Base-by-base conservation (phyloP, 2,797 vertebrate species). In the Sebastes oblongus region DNA sequence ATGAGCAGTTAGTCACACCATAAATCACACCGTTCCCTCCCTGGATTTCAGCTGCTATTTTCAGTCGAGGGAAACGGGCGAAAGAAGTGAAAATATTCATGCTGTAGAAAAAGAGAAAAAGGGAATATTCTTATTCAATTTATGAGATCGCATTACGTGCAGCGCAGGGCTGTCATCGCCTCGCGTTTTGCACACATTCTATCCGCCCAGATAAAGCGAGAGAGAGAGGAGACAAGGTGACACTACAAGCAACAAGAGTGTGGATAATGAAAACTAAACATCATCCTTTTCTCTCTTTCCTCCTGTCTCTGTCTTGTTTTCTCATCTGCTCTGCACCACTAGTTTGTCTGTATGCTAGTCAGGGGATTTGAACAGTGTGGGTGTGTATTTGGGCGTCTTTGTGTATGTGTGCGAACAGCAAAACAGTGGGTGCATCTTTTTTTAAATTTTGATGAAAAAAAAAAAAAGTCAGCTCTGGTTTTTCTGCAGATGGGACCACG, bases 241-340 rank as follows among this genome's bases (percentile, higher is more conserved):
- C 92, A 88, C 84, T 64, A 85, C 77, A 81, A 85, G 88, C 84
- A 92, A 87, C 85, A 86, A 50, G 77, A 87, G 82, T 75, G 80
- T 83, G 88, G 86, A 87, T 88, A 93, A 93, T 91, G 89, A 88
- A 93, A 93, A 89, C 86, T 87, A 93, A 94, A 90, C 84, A 78
- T 70, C 85, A 66, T 85, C 78, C 66, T 75, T 75, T 80, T 80
- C 79, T 84, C 74, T 58, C 14, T 52, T 70, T 72, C 32, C 81
- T 61, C 54, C 32, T 20, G 60, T 83, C 73, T 86, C 78, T 83
- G 71, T 75, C 77, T 88, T 36, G 73, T 81, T 83, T 80, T 91
- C 66, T 85, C 81, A 80, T 86, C 76, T 79, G 68, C 84, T 81
- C 77, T 78, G 81, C 88, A 52, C 67, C 85, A 62, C 65, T 75